Evolutionary conservation across 2,888 invertebrate species (phyloP).

Genomic region (Gasteruption jaculator): DNA sequence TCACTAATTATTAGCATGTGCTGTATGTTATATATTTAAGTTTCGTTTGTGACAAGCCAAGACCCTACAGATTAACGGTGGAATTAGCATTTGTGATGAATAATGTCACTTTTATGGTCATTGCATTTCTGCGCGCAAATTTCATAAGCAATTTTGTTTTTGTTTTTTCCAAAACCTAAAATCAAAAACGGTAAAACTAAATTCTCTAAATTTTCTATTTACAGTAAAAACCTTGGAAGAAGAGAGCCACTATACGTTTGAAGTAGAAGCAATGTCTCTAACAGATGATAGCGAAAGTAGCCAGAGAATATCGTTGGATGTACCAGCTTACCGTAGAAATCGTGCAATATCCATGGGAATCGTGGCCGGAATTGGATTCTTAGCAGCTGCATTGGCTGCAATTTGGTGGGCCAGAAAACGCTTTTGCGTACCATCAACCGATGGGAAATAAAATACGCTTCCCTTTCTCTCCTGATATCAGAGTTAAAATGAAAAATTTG

Average conservation of each 20-base stretch:
- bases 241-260: constrained; percentile 70
- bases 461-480: too few species aligned
- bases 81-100: too few species aligned
- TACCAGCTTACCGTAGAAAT: constrained; percentile 69
- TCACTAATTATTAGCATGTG: too few species aligned
- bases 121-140: too few species aligned
- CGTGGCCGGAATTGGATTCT: constrained; percentile 65
- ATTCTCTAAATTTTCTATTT: constrained; percentile 27
- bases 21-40: too few species aligned
- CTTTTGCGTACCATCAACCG: constrained; percentile 41
- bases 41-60: too few species aligned
- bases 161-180: not conserved
- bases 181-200: constrained; percentile 1
- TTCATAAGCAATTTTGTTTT: too few species aligned
- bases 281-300: constrained; percentile 62
- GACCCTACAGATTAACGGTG: too few species aligned
- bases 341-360: constrained; percentile 69
- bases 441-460: constrained; percentile 37
- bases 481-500: not conserved
- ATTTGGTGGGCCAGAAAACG: constrained; percentile 57
- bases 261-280: constrained; percentile 64
- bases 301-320: constrained; percentile 61
- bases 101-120: too few species aligned
- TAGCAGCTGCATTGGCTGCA: constrained; percentile 62
- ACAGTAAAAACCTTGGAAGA: constrained; percentile 68